phyloP scores from a whole-genome alignment of 2,113 vertebrate species.

The Microtus pennsylvanicus region DNA sequence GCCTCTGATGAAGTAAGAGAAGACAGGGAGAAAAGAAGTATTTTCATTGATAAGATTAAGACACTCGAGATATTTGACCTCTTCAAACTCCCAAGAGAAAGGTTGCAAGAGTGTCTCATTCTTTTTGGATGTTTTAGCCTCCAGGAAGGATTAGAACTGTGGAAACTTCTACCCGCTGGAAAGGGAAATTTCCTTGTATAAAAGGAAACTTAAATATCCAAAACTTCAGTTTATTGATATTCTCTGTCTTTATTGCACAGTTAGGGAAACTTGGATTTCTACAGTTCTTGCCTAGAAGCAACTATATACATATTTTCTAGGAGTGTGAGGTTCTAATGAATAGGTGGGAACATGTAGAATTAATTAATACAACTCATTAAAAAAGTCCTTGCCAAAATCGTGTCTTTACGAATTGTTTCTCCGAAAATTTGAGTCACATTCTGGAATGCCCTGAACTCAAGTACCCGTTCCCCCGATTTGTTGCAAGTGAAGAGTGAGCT shows the following conservation, averaged over 20 bases:
- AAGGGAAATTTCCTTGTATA: slow-evolving; percentile 42
- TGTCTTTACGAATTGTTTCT: slow-evolving; percentile 24
- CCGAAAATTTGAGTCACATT: slow-evolving; percentile 20
- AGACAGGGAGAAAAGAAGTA: slow-evolving; percentile 15
- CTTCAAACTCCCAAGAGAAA: neutral
- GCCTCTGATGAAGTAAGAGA: slow-evolving; percentile 49
- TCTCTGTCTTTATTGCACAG: neutral
- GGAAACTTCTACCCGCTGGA: neutral
- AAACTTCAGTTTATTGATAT: neutral
- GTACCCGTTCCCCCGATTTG: neutral
- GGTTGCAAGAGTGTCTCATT: slow-evolving; percentile 57
- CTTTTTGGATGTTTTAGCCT: slow-evolving; percentile 35
- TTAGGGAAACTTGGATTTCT: neutral
- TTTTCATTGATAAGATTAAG: slow-evolving; percentile 19
- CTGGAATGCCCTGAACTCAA: neutral
- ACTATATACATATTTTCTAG: neutral
- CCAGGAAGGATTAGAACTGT: slow-evolving; percentile 35
- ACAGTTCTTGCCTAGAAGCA: neutral
- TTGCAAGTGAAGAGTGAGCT: neutral
- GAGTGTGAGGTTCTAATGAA: neutral
- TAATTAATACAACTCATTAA: slow-evolving; percentile 46
- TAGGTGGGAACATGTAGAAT: neutral
- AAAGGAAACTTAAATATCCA: neutral
- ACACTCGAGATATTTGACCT: neutral
- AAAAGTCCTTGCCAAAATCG: slow-evolving; percentile 16